Conservation (phyloP, 2,888 invertebrate species). For the Polietes domitor region DNA sequence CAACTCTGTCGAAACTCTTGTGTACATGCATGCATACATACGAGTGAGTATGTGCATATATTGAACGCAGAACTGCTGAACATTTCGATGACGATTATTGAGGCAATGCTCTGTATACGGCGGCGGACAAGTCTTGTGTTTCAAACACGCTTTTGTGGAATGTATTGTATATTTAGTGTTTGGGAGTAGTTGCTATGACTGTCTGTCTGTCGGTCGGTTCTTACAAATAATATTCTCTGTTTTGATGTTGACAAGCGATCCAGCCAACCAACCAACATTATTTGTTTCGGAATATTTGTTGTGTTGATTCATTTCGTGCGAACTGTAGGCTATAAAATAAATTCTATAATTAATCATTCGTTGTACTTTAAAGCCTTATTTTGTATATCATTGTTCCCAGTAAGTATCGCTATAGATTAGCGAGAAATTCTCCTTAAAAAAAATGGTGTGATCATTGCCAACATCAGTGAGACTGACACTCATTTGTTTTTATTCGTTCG, state of each 20-base stretch:
- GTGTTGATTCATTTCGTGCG: conserved; percentile 18
- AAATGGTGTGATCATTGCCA: too few species aligned
- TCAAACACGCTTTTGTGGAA: background rate
- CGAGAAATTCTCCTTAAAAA: too few species aligned
- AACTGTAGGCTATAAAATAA: conserved; percentile 18
- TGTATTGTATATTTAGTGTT: background rate
- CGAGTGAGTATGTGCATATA: too few species aligned
- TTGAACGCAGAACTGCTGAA: too few species aligned
- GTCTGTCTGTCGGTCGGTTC: background rate
- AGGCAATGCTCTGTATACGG: too few species aligned
- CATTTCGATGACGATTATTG: too few species aligned
- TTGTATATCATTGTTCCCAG: too few species aligned
- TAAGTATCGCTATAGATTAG: too few species aligned
- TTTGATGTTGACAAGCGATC: background rate
- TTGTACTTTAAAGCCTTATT: background rate
- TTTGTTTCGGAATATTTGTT: background rate
- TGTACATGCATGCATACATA: too few species aligned
- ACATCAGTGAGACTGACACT: too few species aligned
- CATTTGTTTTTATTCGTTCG: too few species aligned
- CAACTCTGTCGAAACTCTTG: too few species aligned
- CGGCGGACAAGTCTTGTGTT: background rate
- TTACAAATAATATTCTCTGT: background rate
- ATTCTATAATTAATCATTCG: conserved; percentile 4
- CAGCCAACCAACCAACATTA: background rate
- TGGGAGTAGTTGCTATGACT: background rate